Base-by-base conservation (phyloP, 2,888 invertebrate genomes). In the Gnatocerus cornutus region DNA sequence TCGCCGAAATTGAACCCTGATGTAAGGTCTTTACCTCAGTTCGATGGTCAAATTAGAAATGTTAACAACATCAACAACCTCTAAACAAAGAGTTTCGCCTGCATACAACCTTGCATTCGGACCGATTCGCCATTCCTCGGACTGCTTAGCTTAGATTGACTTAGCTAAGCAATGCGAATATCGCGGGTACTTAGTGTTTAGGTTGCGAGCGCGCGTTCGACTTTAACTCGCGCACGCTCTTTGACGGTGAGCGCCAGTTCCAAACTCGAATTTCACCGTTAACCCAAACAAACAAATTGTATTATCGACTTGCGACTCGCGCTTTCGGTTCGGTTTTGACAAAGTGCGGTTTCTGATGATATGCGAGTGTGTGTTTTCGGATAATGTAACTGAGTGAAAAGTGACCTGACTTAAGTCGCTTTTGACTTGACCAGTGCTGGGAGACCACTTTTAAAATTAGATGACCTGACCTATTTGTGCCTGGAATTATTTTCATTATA, bases 61-160 rank as follows among this genome's bases (percentile, higher is more conserved):
- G 78, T 75, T 72, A 72, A 72, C 73, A 73, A 73, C 71, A 74
- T 71, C 74, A 74, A 69, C 73, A 76, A 75, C 79, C 77, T 77
- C 77, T 76, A 80, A 80, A 81, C 80, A 80, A 80, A 80, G 79
- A 79, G 68, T 71, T 74, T 77, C 76, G 78, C 76, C 69, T 72
- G 75, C 70, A 73, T 72, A 71, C 81, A 81, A 79, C 82, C 80
- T 82, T 81, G 82, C 78, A 73, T 78, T 81, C 82, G 82, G 80
- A 74, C 70, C 73, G 71, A 71, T 71, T 81, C 82, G 80, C 76
- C 71, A 61, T 61, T 69, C 68, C 72, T 74, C 79, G 78, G 33
- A 33, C 74, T 69, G 70, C 69, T 75, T 70, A 74, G 80, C 80
- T 82, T 82, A 82, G 82, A 80, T 79, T 77, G 74, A 79, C 79